Evolutionary conservation across 2,888 invertebrate species (phyloP).

Genomic region (Netelia virgata): DNA sequence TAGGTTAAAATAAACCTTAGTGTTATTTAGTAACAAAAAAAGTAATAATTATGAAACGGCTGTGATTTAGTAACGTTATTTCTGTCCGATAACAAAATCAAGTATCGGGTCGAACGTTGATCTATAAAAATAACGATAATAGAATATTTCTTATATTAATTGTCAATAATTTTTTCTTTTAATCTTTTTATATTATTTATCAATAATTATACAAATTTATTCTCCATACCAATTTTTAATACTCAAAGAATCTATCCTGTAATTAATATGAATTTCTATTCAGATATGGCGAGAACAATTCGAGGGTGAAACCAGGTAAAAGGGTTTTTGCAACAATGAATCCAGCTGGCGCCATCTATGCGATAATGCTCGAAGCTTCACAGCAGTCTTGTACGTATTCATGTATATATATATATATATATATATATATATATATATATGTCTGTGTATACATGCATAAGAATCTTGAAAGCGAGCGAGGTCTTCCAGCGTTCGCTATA

Average conservation of each 20-base stretch:
- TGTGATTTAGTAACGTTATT: no score
- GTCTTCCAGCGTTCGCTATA: constrained; percentile 31
- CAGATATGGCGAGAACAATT: background rate
- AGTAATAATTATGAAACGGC: no score
- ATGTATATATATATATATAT: background rate
- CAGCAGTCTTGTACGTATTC: constrained; percentile 10
- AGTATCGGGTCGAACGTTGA: no score
- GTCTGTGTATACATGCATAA: constrained; percentile 33
- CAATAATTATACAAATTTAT: background rate
- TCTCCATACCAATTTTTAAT: background rate
- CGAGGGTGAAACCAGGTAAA: constrained; percentile 33
- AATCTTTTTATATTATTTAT: no score
- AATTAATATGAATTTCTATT: background rate
- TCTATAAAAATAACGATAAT: no score
- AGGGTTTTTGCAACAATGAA: constrained; percentile 56
- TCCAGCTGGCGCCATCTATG: constrained; percentile 81
- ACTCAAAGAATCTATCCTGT: background rate
- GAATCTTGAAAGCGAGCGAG: constrained; percentile 50
- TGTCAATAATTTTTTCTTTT: no score
- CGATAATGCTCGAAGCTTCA: constrained; percentile 64
- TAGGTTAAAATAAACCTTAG: no score
- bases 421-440: constrained; percentile 8
- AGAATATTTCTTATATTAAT: no score
- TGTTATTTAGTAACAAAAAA: no score
- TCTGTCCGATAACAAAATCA: no score